Percentiles rank a stretch among this genome's conserved stretches.
Conservation (phyloP, 2,888 invertebrate species). For the Drosophila ezoana region DNA sequence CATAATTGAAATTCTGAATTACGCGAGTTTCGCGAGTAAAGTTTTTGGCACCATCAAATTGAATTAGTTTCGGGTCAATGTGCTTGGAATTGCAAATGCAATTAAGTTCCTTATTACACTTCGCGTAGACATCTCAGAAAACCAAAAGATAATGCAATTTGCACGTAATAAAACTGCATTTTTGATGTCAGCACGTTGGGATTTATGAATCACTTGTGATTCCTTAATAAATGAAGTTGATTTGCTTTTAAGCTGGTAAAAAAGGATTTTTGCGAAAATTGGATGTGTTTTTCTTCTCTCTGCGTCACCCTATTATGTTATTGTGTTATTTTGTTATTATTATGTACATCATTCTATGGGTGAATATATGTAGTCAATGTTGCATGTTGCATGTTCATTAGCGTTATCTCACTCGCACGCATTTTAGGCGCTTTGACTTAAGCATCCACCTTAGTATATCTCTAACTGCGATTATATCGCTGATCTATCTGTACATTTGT, state of each 20-base stretch:
- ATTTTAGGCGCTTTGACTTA: conserved; percentile 8
- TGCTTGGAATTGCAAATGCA: conserved; percentile 69
- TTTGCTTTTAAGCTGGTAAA: neutral
- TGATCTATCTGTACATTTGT: conserved; percentile 12
- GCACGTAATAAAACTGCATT: neutral
- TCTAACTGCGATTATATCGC: conserved; percentile 9
- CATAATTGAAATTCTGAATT: conserved; percentile 59
- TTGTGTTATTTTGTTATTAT: too few species aligned
- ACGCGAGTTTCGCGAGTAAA: conserved; percentile 23
- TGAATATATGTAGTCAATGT: conserved; percentile 2
- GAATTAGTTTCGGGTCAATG: conserved; percentile 54
- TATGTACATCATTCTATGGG: neutral
- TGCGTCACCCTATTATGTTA: too few species aligned
- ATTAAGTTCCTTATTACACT: conserved; percentile 43
- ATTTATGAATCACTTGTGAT: neutral
- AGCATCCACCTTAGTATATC: neutral
- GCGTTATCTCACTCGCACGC: conserved; percentile 31
- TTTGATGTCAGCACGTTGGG: neutral
- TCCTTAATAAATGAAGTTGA: too few species aligned
- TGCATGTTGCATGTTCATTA: conserved; percentile 25
- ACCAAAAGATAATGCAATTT: neutral
- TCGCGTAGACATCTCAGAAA: neutral
- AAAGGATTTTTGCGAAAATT: neutral
- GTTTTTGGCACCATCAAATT: conserved; percentile 48
- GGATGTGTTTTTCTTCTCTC: too few species aligned